Evolutionary conservation across 2,797 vertebrate species (phyloP).

Genomic region (Lacerta agilis): DNA sequence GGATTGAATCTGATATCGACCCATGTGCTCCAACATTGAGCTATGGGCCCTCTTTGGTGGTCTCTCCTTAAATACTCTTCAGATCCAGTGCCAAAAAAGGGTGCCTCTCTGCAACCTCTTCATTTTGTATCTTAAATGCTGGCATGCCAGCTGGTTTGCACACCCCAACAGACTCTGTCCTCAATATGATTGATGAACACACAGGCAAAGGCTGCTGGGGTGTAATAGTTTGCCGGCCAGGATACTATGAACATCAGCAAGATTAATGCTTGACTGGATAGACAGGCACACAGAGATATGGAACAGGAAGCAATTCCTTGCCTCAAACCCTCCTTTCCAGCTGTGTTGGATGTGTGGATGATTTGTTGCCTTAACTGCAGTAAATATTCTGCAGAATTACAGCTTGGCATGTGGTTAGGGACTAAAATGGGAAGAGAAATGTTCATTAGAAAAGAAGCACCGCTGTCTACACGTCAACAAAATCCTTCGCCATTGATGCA

Average conservation of each 20-base stretch:
- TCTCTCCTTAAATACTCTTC: background rate
- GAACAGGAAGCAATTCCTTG: constrained; percentile 24
- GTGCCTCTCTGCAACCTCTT: background rate
- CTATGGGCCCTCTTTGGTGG: background rate
- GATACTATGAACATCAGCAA: constrained; percentile 36
- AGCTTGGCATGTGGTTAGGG: background rate
- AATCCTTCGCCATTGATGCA: background rate
- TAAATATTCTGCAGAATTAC: constrained; percentile 24
- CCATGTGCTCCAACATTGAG: background rate
- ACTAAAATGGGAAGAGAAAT: background rate
- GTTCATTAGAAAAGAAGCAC: background rate
- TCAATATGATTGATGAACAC: constrained; percentile 24
- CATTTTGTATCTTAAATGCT: background rate
- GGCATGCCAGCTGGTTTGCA: constrained; percentile 11
- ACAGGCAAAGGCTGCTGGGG: constrained; percentile 6
- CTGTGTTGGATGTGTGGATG: constrained; percentile 8
- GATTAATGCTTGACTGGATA: constrained; percentile 35
- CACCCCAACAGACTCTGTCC: constrained; percentile 17
- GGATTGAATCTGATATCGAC: background rate
- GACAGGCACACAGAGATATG: constrained; percentile 11
- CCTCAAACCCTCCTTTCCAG: constrained; percentile 31
- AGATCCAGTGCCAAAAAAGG: background rate
- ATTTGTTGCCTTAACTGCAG: background rate
- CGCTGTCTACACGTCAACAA: background rate
- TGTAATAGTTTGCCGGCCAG: constrained; percentile 24